phyloP scores from a whole-genome alignment of 2,797 vertebrate genomes.

The Pampus argenteus region DNA sequence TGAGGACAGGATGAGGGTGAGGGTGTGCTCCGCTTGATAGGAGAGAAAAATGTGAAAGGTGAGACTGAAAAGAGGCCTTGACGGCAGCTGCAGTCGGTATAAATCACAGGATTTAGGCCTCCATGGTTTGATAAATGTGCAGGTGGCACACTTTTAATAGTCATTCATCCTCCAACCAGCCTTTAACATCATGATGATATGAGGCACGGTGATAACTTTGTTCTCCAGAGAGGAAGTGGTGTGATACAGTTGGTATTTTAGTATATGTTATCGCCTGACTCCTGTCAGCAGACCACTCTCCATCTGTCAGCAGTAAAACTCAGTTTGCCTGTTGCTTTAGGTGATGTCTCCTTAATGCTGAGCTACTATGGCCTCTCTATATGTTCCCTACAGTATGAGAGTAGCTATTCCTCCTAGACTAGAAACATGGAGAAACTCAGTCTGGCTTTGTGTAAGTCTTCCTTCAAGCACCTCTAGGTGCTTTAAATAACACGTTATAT shows the following conservation, averaged over 20 bases:
- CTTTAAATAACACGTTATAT: background rate
- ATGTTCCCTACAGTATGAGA: too few species aligned
- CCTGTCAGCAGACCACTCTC: conserved; percentile 61
- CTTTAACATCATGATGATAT: conserved; percentile 50
- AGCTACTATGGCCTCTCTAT: background rate
- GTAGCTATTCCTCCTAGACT: too few species aligned
- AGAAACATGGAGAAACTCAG: background rate
- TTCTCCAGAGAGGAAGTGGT: conserved; percentile 59
- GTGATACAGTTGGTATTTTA: conserved; percentile 61
- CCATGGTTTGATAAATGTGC: conserved; percentile 64
- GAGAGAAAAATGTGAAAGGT: conserved; percentile 80
- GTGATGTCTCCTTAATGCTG: conserved; percentile 17
- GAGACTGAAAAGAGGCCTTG: conserved; percentile 72
- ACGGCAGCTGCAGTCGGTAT: conserved; percentile 60
- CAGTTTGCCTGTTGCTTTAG: conserved; percentile 29
- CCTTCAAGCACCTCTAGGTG: background rate
- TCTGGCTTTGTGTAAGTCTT: background rate
- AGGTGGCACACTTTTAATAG: conserved; percentile 69
- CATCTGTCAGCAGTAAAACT: conserved; percentile 60
- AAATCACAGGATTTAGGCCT: conserved; percentile 55
- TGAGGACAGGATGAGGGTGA: conserved; percentile 69
- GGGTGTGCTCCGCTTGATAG: conserved; percentile 71
- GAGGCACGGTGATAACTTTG: conserved; percentile 54
- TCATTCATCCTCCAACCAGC: conserved; percentile 32
- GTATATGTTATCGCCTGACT: conserved; percentile 43